Percentiles rank a stretch among this genome's conserved stretches.
These are phyloP conservation scores for Psophia crepitans DNA, from an alignment of 2,113 vertebrate genomes.

Conservation along the genomic window DNA sequence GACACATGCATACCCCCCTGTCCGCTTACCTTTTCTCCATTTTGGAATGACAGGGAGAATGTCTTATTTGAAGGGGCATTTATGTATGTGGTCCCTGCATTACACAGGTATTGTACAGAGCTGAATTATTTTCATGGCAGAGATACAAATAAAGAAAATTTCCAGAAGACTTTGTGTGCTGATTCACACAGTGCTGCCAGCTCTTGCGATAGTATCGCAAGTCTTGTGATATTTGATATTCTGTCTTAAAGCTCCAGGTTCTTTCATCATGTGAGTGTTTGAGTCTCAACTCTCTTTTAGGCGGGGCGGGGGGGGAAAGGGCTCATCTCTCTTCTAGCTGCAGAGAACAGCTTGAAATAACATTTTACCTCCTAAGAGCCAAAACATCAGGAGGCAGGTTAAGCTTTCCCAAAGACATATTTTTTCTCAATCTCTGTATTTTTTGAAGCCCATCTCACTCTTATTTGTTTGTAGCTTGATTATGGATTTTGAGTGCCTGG, in stretches of 20 bases:
- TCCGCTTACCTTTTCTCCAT: background rate
- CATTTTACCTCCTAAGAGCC: background rate
- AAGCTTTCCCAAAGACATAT: background rate
- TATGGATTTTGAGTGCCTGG: background rate
- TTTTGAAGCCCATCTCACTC: background rate
- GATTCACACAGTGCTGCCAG: background rate
- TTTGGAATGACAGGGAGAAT: background rate
- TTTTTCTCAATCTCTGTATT: background rate
- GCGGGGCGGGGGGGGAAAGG: no score
- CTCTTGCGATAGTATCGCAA: background rate
- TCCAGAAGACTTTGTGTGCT: background rate
- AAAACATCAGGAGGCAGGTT: background rate
- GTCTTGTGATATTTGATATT: background rate
- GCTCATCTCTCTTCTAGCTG: background rate
- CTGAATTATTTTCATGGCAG: background rate
- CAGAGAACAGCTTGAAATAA: slow-evolving; percentile 14
- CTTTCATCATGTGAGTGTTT: background rate
- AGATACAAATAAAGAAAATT: background rate
- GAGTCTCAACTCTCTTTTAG: background rate
- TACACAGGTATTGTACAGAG: background rate
- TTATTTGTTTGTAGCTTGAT: background rate
- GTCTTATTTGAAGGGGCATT: background rate
- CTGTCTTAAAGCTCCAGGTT: background rate
- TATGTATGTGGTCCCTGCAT: background rate
- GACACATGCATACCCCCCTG: background rate